Percentiles rank a stretch among this genome's conserved stretches.
Conservation (phyloP, 2,888 invertebrate species). For the Pelosia muscerda region DNA sequence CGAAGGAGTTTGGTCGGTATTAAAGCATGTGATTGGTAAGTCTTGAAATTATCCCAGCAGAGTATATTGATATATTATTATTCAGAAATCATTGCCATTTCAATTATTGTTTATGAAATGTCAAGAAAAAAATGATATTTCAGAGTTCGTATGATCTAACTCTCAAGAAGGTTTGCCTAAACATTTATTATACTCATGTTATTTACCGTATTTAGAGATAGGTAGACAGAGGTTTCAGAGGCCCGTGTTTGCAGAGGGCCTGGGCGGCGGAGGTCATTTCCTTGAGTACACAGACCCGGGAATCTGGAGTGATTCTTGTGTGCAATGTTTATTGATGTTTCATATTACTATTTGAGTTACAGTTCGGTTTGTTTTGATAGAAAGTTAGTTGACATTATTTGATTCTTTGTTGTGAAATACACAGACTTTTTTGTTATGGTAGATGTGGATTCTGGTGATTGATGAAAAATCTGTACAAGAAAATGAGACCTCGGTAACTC, state of each 20-base stretch:
- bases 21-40: too few relatives aligned
- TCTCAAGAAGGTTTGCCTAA: background rate
- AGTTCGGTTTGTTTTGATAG: constrained; percentile 23
- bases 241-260: constrained; percentile 29
- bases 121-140: background rate
- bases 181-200: background rate
- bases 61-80: too few relatives aligned
- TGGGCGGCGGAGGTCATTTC: constrained; percentile 37
- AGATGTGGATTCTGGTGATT: too few relatives aligned
- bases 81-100: too few relatives aligned
- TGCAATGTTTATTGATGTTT: constrained; percentile 41
- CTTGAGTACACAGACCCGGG: constrained; percentile 35
- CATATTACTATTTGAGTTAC: constrained; percentile 42
- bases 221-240: constrained; percentile 8
- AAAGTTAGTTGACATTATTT: constrained; percentile 14
- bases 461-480: too few relatives aligned
- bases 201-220: constrained; percentile 5
- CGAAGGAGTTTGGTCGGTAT: too few relatives aligned
- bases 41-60: too few relatives aligned
- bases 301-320: constrained; percentile 28
- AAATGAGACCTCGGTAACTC: too few relatives aligned
- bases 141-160: background rate
- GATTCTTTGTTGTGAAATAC: background rate
- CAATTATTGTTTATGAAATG: too few relatives aligned
- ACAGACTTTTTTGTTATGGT: background rate